Conservation (phyloP, 35 echinoderm and acorn worm genomes). For the Holothuria glaberrima region DNA sequence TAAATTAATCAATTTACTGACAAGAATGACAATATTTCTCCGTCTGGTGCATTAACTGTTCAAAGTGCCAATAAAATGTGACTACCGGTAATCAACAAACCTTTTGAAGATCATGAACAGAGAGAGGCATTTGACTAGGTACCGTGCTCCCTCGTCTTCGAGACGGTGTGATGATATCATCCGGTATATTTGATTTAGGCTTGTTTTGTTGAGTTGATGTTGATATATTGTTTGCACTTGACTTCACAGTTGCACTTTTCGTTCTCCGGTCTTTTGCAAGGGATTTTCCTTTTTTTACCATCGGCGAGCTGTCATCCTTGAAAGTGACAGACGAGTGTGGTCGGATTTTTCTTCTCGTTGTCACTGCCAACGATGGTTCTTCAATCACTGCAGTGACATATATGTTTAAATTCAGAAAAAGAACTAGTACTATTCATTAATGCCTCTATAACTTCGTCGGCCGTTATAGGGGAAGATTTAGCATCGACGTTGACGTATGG, state of each 20-base stretch:
- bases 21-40: too few species aligned
- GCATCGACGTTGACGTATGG: too few species aligned
- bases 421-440: too few species aligned
- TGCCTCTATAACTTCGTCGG: too few species aligned
- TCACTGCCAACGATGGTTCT: background rate
- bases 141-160: conserved; percentile 17
- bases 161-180: conserved; percentile 5
- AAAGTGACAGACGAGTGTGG: background rate
- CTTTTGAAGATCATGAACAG: conserved; percentile 33
- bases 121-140: conserved; percentile 41
- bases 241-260: background rate
- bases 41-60: too few species aligned
- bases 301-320: background rate
- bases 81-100: background rate
- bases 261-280: background rate
- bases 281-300: too few species aligned
- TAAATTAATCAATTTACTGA: too few species aligned
- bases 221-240: background rate
- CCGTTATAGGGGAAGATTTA: too few species aligned
- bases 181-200: background rate
- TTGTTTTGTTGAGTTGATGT: background rate
- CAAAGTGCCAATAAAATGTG: too few species aligned
- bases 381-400: background rate
- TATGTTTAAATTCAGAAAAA: too few species aligned
- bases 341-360: background rate